Base-by-base conservation (phyloP, 2,888 invertebrate genomes). In the Athalia circularis region DNA sequence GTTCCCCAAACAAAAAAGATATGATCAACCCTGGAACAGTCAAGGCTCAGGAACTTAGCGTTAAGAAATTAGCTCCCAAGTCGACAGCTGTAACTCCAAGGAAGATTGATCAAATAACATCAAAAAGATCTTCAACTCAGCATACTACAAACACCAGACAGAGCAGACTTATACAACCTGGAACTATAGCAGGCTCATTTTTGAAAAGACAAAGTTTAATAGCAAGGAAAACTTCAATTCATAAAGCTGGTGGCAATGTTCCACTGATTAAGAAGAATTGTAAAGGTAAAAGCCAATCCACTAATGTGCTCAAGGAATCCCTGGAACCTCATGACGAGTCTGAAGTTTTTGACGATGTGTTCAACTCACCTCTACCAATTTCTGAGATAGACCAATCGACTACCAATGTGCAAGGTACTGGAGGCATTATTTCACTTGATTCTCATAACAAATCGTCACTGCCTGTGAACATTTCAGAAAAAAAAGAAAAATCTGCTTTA, bases 111-210 rank as follows among this genome's bases (percentile, higher is more conserved):
- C 59, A n/a, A 47, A 13, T 6, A 59, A 45, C 5, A 45, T 29
- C 9, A 13, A 43, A 59, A 15, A 47, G n/a, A 0, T n/a, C 68
- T 52, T 15, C 11, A n/a, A 3, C 62, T 15, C n/a, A 3, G n/a
- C 2, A 29, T 29, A 15, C 62, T 8, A 13, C 8, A n/a, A 65
- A 65, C 15, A 9, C 7, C 9, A 64, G 75, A 62, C 9, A 29
- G 7, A 75, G 75, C 15, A 61, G 62, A 52, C 52, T 75, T 0
- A 7, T 75, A 45, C 75, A 61, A 29, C 75, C 75, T 4, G 75
- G 75, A 43, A 62, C 75, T 43, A 75, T 75, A 45, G 0, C 61
- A 29, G 45, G 43, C 5, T 29, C 61, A 6, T 75, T 43, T 75
- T 8, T 64, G 43, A 59, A 72, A 11, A 43, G 50, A 62, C 61